phyloP scores from a whole-genome alignment of 2,113 vertebrate species.

The Phalacrocorax pelagicus region DNA sequence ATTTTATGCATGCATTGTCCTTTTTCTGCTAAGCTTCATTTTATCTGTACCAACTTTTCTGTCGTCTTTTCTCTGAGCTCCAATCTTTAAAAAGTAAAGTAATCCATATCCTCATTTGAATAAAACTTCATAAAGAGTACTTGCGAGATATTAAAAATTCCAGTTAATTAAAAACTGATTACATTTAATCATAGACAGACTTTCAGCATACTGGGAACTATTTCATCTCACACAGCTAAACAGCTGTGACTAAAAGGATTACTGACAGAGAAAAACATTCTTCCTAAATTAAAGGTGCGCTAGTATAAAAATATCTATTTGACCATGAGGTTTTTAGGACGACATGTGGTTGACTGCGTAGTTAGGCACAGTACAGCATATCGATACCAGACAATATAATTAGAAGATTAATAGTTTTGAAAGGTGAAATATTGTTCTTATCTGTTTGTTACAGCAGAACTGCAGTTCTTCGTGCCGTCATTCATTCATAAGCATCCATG shows the following conservation, averaged over 20 bases:
- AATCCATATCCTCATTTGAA: constrained; percentile 35
- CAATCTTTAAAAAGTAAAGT: constrained; percentile 29
- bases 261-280: constrained; percentile 15
- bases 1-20: background rate
- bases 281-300: background rate
- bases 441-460: background rate
- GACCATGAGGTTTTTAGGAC: background rate
- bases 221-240: constrained; percentile 52
- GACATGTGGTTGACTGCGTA: background rate
- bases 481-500: background rate
- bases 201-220: constrained; percentile 30
- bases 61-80: background rate
- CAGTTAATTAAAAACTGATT: constrained; percentile 65
- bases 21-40: background rate
- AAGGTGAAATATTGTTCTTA: background rate
- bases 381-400: background rate
- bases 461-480: background rate
- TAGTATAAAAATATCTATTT: background rate
- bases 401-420: background rate
- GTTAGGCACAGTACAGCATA: background rate
- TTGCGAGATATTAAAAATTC: constrained; percentile 7
- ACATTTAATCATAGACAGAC: constrained; percentile 31
- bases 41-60: background rate
- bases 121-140: constrained; percentile 33
- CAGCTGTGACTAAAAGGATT: constrained; percentile 57